phyloP scores from a whole-genome alignment of 2,888 invertebrate genomes.

The Lobophora halterata region DNA sequence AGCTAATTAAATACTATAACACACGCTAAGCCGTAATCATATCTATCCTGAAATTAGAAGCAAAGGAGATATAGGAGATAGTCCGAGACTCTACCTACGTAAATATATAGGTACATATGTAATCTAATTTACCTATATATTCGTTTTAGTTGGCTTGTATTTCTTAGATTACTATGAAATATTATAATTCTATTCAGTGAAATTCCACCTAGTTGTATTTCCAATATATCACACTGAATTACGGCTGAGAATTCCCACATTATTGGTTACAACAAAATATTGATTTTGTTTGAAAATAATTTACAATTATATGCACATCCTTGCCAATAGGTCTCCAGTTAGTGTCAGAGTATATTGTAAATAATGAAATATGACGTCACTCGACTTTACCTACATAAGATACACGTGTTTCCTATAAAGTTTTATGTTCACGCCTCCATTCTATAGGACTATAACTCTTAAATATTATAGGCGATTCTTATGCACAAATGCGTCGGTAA shows the following conservation, averaged over 20 bases:
- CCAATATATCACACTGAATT: background rate
- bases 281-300: background rate
- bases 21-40: no score
- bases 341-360: constrained; percentile 36
- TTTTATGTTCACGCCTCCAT: constrained; percentile 68
- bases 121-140: no score
- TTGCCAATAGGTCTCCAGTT: constrained; percentile 17
- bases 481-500: constrained; percentile 48
- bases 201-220: no score
- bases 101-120: no score
- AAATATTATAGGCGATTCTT: constrained; percentile 68
- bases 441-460: constrained; percentile 65
- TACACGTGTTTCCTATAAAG: constrained; percentile 76
- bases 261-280: background rate
- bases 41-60: no score
- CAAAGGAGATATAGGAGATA: no score
- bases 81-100: no score
- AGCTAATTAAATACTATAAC: no score
- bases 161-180: background rate
- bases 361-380: constrained; percentile 46
- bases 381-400: constrained; percentile 33
- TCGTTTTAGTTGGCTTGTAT: no score
- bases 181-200: background rate
- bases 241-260: background rate
- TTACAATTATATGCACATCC: constrained; percentile 16